Evolutionary conservation across 2,113 vertebrate species (phyloP).

Genomic region (Cyphotilapia sp.): DNA sequence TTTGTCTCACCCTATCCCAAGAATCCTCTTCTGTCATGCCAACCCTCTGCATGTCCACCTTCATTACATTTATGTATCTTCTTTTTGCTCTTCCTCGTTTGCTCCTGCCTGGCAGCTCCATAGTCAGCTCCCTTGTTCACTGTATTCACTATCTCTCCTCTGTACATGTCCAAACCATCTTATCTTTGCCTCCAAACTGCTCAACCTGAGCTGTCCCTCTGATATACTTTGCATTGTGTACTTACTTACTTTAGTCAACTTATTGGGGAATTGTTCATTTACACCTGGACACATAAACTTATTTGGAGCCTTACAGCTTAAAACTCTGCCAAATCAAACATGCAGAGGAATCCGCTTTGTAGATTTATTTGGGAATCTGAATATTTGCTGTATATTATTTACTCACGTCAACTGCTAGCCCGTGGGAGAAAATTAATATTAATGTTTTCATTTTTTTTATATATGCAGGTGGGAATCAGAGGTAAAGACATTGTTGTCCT

Average conservation of each 20-base stretch:
- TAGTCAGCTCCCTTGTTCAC: neutral
- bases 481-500: conserved; percentile 80
- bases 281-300: neutral
- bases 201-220: neutral
- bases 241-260: neutral
- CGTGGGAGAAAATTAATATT: neutral
- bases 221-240: neutral
- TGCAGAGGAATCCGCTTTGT: neutral
- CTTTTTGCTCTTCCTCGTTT: neutral
- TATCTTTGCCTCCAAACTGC: neutral
- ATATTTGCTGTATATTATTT: neutral
- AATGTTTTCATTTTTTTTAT: neutral
- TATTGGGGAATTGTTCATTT: neutral
- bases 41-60: neutral
- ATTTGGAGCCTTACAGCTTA: neutral
- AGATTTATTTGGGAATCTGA: neutral
- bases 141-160: neutral
- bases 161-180: neutral
- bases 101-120: neutral
- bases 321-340: neutral
- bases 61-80: neutral
- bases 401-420: neutral
- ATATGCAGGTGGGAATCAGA: conserved; percentile 76
- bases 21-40: neutral
- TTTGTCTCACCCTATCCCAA: neutral